These are phyloP conservation scores for Pollachius pollachius DNA, from an alignment of 2,113 vertebrate genomes.

Conservation along the genomic window DNA sequence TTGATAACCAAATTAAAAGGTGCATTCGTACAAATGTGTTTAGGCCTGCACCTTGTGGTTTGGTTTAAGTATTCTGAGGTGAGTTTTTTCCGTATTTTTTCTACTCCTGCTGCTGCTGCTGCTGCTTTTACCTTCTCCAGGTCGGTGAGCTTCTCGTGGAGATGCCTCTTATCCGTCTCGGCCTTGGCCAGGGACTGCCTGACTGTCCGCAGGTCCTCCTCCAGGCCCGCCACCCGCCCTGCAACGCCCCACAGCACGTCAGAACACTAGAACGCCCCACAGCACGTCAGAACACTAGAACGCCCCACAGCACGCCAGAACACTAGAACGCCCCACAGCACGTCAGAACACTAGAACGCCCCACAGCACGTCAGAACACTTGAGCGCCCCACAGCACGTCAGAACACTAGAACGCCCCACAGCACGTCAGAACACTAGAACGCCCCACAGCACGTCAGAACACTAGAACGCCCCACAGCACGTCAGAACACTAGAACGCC, in stretches of 20 bases:
- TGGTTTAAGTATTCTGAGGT: too few species aligned
- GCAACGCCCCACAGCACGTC: conserved; percentile 4
- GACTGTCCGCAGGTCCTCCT: conserved; percentile 86
- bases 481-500: not conserved
- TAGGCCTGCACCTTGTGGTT: too few species aligned
- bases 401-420: not conserved
- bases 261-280: not conserved
- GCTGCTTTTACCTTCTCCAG: conserved; percentile 85
- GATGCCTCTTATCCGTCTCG: conserved; percentile 88
- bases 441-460: not conserved
- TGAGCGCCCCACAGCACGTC: not conserved
- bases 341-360: not conserved
- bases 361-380: not conserved
- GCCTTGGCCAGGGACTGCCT: conserved; percentile 81
- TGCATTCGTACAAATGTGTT: too few species aligned
- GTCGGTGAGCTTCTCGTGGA: conserved; percentile 88
- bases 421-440: not conserved
- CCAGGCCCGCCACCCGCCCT: conserved; percentile 87
- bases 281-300: not conserved
- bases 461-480: not conserved
- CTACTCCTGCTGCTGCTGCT: too few species aligned
- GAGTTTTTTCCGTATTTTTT: too few species aligned
- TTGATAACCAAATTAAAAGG: too few species aligned
- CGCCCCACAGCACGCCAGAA: not conserved
- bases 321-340: not conserved